Evolutionary conservation across 2,888 invertebrate genomes (phyloP), one percentile per base, ranked within the genome.

Genomic region (Clostera curtula): DNA sequence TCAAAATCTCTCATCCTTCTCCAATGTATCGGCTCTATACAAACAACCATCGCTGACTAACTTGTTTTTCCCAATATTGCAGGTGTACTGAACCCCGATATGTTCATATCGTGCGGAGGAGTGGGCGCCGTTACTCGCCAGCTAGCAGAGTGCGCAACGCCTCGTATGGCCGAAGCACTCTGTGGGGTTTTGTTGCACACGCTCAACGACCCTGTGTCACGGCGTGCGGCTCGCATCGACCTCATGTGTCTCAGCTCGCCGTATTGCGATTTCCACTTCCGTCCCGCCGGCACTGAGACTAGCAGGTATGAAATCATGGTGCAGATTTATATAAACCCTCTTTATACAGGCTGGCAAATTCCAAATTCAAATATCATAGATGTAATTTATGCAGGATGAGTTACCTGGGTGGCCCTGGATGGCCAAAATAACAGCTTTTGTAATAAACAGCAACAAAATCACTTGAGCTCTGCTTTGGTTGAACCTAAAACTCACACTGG

Each of bases 231-330:
- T 7, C 87, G 89, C 16, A 88, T 96, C 13, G 93, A 96, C 63
- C 86, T 97, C 31, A 89, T 95, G 67, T 93, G 93, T 68, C 87
- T 98, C 27, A 72, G 71, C 31, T 95, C 97, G 8, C 97, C 97
- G 0, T 96, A 97, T 66, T 96, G 97, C 57, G 97, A 97, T 74
- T 92, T 95, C 60, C 95, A 95, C 63, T 89, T 90, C 63, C 85
- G 90, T 36, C 86, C 90, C 31, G 88, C 89, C 12, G 92, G 90
- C 52, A 88, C 88, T 62, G 90, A 91, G 56, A 87, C 88, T 49
- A 89, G 88, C 70, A 90, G 90, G 91, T 90, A 63, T 51, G 54
- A 53, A n/a, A n/a, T n/a, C n/a, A n/a, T n/a, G 26, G 31, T 8
- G 10, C 5, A 8, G 7, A 16, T 16, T 4, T 12, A 5, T 12